Evolutionary conservation across 1,140 invertebrate species (phyloP).

Genomic region (Drosophila equinoxialis): DNA sequence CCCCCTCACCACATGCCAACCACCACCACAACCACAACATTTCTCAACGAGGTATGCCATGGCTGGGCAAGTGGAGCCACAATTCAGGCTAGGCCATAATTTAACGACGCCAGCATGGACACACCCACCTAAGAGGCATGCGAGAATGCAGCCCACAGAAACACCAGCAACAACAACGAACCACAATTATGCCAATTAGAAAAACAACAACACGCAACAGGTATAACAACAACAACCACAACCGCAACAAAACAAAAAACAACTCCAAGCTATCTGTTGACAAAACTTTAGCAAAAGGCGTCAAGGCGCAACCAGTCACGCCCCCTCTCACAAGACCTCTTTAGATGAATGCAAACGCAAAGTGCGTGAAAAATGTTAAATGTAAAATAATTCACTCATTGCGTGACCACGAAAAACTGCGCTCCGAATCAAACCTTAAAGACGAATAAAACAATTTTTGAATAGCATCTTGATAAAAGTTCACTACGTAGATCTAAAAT

Average conservation of each 20-base stretch:
- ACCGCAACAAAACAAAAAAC: constrained; percentile 25
- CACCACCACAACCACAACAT: neutral
- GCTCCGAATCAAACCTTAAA: constrained; percentile 12
- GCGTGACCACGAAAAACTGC: constrained; percentile 50
- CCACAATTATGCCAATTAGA: constrained; percentile 83
- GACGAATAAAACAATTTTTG: too few relatives aligned
- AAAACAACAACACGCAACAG: constrained; percentile 75
- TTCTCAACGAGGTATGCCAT: constrained; percentile 21
- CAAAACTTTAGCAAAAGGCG: constrained; percentile 64
- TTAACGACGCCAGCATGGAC: constrained; percentile 53
- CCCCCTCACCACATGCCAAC: neutral
- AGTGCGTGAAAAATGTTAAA: constrained; percentile 70
- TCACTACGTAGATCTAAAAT: too few relatives aligned
- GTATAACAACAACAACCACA: constrained; percentile 38
- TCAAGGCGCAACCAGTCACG: constrained; percentile 63
- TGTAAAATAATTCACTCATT: constrained; percentile 46
- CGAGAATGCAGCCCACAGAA: constrained; percentile 63
- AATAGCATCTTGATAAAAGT: too few relatives aligned
- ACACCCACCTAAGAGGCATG: constrained; percentile 63
- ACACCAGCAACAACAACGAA: constrained; percentile 12
- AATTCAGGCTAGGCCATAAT: constrained; percentile 58
- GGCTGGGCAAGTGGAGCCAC: constrained; percentile 40
- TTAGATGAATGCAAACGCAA: constrained; percentile 26
- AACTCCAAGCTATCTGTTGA: constrained; percentile 51
- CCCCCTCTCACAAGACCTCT: neutral